These are phyloP conservation scores for Muschampia plurimacula DNA, from an alignment of 2,888 invertebrate species.

Conservation along the genomic window DNA sequence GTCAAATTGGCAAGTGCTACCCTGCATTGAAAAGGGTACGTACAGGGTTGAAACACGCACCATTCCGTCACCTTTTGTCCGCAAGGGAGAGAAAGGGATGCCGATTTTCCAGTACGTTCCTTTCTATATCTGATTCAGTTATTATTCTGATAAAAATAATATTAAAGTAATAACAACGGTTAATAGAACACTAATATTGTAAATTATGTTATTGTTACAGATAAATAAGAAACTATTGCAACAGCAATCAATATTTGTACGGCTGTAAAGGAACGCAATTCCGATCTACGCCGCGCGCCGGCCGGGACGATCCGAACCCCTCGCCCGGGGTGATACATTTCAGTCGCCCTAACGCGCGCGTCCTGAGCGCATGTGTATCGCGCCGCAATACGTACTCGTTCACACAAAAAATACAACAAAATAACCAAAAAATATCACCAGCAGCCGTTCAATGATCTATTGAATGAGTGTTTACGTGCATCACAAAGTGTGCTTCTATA, in stretches of 20 bases:
- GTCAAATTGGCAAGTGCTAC: constrained; percentile 59
- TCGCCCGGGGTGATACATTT: constrained; percentile 66
- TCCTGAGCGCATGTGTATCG: constrained; percentile 57
- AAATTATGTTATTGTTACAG: not conserved
- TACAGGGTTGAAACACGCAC: constrained; percentile 68
- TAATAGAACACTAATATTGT: not conserved
- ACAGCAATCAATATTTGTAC: constrained; percentile 48
- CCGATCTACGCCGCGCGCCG: constrained; percentile 61
- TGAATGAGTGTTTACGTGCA: constrained; percentile 48
- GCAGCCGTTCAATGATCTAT: constrained; percentile 54
- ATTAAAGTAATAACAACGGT: not conserved
- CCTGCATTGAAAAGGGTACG: constrained; percentile 76
- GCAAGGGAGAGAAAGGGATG: constrained; percentile 58
- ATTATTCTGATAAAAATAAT: too few relatives aligned
- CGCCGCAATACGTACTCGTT: constrained; percentile 43
- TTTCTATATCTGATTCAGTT: constrained; percentile 49
- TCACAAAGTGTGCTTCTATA: constrained; percentile 46
- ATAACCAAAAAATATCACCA: constrained; percentile 66
- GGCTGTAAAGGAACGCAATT: constrained; percentile 66
- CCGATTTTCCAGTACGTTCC: constrained; percentile 56
- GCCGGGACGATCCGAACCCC: constrained; percentile 71
- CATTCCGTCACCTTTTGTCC: constrained; percentile 63
- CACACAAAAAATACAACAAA: constrained; percentile 63
- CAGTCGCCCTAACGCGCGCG: constrained; percentile 70
- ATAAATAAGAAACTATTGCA: not conserved